Percentiles rank a stretch among this genome's conserved stretches.
These are phyloP conservation scores for Petrolisthes cinctipes DNA, from an alignment of 2,888 invertebrate genomes.

Conservation along the genomic window DNA sequence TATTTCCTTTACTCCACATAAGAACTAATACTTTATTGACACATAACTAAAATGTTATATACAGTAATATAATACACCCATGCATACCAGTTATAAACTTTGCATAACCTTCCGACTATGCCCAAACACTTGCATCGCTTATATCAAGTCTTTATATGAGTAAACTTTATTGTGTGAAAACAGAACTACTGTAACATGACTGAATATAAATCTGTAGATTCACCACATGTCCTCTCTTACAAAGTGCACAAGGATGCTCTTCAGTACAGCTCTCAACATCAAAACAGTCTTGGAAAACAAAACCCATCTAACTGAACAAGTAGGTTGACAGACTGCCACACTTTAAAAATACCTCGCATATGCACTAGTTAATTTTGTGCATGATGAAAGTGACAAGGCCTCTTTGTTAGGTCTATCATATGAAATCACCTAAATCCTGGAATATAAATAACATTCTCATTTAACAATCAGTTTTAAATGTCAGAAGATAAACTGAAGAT, in stretches of 20 bases:
- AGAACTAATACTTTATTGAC: conserved; percentile 23
- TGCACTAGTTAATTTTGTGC: too few relatives aligned
- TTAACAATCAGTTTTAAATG: too few relatives aligned
- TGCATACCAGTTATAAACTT: conserved; percentile 17
- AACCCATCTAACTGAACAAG: not conserved
- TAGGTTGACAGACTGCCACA: not conserved
- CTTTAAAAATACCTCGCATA: not conserved
- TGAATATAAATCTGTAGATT: too few relatives aligned
- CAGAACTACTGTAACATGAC: not conserved
- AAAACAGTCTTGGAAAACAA: not conserved
- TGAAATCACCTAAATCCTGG: too few relatives aligned
- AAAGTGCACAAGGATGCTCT: conserved; percentile 24
- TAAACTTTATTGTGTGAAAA: not conserved
- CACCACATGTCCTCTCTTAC: too few relatives aligned
- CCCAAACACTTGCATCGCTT: conserved; percentile 7
- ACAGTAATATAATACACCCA: conserved; percentile 44
- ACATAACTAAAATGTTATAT: conserved; percentile 40
- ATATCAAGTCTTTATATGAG: not conserved
- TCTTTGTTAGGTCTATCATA: too few relatives aligned
- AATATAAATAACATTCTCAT: too few relatives aligned
- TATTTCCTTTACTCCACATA: conserved; percentile 10
- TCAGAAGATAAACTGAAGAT: too few relatives aligned
- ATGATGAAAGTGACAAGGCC: too few relatives aligned
- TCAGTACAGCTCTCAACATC: conserved; percentile 4
- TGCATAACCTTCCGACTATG: not conserved